Conservation (phyloP, 2,113 vertebrate species). For the Bambusicola thoracicus region DNA sequence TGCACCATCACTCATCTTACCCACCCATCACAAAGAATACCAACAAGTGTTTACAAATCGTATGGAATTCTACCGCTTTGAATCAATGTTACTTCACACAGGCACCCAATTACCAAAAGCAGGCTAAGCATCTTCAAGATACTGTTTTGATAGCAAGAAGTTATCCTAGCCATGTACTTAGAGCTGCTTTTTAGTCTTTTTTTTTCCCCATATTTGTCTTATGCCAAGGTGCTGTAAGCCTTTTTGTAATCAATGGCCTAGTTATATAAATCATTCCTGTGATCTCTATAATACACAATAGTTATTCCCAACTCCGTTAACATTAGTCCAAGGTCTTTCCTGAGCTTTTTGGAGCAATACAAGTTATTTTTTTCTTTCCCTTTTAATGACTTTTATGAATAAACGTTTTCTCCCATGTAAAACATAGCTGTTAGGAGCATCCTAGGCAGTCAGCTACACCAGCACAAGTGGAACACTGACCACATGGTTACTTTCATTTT, state of each 20-base stretch:
- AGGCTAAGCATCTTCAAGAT: neutral
- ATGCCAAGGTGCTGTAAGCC: neutral
- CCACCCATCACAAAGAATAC: fast-evolving
- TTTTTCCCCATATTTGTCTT: neutral
- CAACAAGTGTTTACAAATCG: neutral
- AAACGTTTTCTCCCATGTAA: neutral
- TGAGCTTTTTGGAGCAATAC: neutral
- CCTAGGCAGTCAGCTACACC: neutral
- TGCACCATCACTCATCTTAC: neutral
- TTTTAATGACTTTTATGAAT: neutral
- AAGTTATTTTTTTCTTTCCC: neutral
- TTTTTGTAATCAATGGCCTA: neutral
- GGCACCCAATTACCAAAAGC: neutral
- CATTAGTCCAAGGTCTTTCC: neutral
- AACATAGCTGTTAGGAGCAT: neutral
- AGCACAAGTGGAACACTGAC: neutral
- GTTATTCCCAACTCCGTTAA: neutral
- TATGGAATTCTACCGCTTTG: neutral
- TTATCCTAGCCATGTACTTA: neutral
- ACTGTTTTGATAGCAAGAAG: neutral
- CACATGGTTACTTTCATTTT: neutral
- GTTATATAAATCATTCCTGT: neutral
- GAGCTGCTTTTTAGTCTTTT: neutral
- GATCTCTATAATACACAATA: neutral
- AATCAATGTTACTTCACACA: neutral